Evolutionary conservation across 2,113 vertebrate species (phyloP), one percentile per base, ranked within the genome.

Genomic region (Trematocara unimaculatum): DNA sequence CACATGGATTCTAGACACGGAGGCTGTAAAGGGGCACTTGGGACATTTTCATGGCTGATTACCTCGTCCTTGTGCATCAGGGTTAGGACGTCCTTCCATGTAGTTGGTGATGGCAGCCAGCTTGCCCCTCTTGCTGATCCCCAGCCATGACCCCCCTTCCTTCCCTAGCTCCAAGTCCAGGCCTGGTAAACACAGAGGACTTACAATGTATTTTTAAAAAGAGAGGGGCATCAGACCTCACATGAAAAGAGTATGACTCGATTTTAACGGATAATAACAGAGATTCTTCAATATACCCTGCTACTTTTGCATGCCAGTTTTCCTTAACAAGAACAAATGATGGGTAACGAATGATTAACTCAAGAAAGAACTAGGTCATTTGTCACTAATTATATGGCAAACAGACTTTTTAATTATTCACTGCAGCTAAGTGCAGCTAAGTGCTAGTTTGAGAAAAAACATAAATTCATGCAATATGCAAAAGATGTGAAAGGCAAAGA

Each of bases 131-230:
- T 97, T 99, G 94, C 84, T 99, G 94, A 99, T 97, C 51, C 99
- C 98, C 86, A 99, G 96, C 99, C 99, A 99, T 0, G 99, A 97
- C 3, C 99, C 99, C 29, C 99, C 98, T 96, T 98, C 98, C 91
- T 96, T 98, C 17, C 98, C 98, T 89, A 96, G 96, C 82, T 99
- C 98, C 97, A 98, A 96, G 94, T 99, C 99, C 85, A 99, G 94
- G 81, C 99, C 98, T 99, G 94, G 10, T 72, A 15, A 88, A 85
- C 2, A 83, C n/a, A 86, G 18, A 54, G n/a, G 6, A 6, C 10
- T 31, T 11, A 31, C 3, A 40, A 45, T 29, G 7, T 4, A 15
- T 29, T 74, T 74, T 47, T 74, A 29, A 29, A 29, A 74, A 29
- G 20, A 1, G 1, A 72, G 2, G 7, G 26, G 2, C 7, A 20